A percentile compares a stretch with the other conserved stretches of the same genome.
Conservation (phyloP, 2,113 vertebrate genomes). For the Atrichornis clamosus region DNA sequence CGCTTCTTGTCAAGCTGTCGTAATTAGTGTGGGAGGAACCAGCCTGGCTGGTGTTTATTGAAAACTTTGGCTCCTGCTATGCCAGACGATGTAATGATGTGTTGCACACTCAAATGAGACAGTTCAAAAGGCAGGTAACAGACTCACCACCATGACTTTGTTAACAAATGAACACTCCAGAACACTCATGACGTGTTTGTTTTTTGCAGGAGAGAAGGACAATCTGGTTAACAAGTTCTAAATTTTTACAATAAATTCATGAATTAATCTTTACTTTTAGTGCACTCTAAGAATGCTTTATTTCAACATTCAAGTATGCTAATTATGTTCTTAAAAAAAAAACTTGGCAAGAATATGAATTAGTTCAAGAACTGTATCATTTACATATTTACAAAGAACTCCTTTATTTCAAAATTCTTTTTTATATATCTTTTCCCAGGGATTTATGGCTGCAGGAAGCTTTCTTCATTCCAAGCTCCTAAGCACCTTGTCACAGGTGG, state of each 20-base stretch:
- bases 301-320: not conserved
- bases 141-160: not conserved
- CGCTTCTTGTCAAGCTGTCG: not conserved
- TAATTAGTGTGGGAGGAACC: not conserved
- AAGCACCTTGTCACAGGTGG: not conserved
- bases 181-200: not conserved
- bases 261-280: not conserved
- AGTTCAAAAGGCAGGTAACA: constrained; percentile 15
- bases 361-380: not conserved
- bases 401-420: not conserved
- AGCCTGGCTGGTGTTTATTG: not conserved
- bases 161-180: not conserved
- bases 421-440: not conserved
- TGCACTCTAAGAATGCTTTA: not conserved
- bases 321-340: not conserved
- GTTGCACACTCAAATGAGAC: not conserved
- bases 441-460: not conserved
- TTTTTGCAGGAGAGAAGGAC: not conserved
- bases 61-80: not conserved
- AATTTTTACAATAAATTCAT: not conserved
- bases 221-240: not conserved
- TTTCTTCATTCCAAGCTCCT: not conserved
- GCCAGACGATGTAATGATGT: not conserved
- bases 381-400: not conserved
- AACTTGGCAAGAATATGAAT: not conserved